A percentile compares a stretch with the other conserved stretches of the same genome.
phyloP scores from a whole-genome alignment of 1,140 invertebrate species.

The Pteromalus puparum region DNA sequence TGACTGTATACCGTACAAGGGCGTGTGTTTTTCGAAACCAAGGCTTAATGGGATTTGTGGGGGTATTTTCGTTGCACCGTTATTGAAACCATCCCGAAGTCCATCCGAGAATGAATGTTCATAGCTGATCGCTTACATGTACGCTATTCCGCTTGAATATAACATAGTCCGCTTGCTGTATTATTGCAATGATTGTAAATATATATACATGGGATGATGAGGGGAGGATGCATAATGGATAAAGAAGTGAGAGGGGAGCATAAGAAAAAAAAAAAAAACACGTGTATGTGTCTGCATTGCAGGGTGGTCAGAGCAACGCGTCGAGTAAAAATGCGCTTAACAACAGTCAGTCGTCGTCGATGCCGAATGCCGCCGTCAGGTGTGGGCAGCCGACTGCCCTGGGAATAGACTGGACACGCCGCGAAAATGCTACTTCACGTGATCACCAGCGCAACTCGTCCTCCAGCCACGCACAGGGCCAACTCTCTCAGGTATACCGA shows the following conservation, averaged over 20 bases:
- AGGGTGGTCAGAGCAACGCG: conserved; percentile 67
- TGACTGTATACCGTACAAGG: background rate
- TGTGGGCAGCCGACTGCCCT: conserved; percentile 68
- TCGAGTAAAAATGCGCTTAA: conserved; percentile 65
- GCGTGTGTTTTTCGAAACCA: background rate
- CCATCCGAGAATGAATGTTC: background rate
- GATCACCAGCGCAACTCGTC: conserved; percentile 66
- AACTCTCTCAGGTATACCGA: conserved; percentile 65
- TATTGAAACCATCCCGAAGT: too few relatives aligned
- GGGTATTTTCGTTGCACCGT: too few relatives aligned
- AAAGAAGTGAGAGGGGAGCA: background rate
- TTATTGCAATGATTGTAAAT: background rate
- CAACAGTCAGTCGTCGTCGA: conserved; percentile 67
- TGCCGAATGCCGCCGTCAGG: conserved; percentile 64
- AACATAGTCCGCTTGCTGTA: background rate
- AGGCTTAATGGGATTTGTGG: too few relatives aligned
- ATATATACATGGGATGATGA: too few relatives aligned
- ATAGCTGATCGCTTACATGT: background rate
- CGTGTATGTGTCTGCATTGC: conserved; percentile 47
- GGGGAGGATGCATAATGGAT: background rate
- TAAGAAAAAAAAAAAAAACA: background rate
- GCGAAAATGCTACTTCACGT: conserved; percentile 66
- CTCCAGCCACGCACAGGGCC: conserved; percentile 65
- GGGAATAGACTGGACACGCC: conserved; percentile 69
- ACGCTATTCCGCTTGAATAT: too few relatives aligned